Evolutionary conservation across 2,113 vertebrate species (phyloP), one percentile per base, ranked within the genome.

Genomic region (Panthera leo): DNA sequence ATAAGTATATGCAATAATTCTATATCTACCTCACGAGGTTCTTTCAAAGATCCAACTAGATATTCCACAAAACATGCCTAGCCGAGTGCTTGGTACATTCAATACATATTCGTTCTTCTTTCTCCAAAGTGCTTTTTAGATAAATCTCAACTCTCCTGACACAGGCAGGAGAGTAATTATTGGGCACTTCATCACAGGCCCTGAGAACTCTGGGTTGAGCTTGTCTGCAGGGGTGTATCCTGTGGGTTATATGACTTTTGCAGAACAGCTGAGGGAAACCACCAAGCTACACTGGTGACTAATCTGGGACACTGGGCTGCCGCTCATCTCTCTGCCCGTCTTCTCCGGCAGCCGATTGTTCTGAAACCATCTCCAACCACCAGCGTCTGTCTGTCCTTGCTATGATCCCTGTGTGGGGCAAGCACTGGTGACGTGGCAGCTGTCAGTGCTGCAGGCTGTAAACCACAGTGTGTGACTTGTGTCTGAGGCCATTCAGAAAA

Each of bases 221-320:
- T 25, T n/a, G 76, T n/a, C 15, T 25, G 82, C 76, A 31, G 21
- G 85, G 16, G 3, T 31, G 21, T n/a, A 39, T 45, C 39, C 90
- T 34, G 51, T 16, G 45, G 83, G 45, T 73, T 55, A 9, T 1
- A 23, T 9, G 16, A 25, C 70, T 75, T 96, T 92, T 91, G 84
- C 90, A 97, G 70, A 93, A 80, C 73, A 73, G 58, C 53, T 0
- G 0, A 94, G 91, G 84, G 85, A 91, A 96, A 97, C 70, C 65
- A 48, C 96, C 70, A 53, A 4, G 55, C 31, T 15, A 12, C 23
- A 80, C 67, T 83, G 76, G 15, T 85, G 68, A 53, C 25, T 79
- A 48, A 82, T 29, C 84, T 51, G 15, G 13, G 70, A 29, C 58
- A 3, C 16, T 31, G 78, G 51, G 65, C n/a, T 1, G 15, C 13